A percentile compares a stretch with the other conserved stretches of the same genome.
Conservation (phyloP, 2,888 invertebrate genomes). For the Rhagonycha fulva region DNA sequence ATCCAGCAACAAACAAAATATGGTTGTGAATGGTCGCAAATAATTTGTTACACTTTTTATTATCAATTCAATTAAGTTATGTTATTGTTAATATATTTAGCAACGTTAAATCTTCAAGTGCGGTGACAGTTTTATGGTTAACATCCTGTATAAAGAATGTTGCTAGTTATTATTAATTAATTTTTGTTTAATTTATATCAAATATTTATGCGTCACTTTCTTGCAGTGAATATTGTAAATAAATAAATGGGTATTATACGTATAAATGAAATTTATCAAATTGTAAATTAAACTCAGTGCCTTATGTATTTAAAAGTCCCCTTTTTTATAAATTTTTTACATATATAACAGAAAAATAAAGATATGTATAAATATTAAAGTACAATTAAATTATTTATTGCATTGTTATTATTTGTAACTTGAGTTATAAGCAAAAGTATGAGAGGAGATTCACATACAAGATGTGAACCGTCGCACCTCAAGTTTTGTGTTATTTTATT, state of each 20-base stretch:
- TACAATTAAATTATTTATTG: conserved; percentile 7
- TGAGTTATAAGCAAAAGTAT: neutral
- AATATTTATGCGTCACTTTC: neutral
- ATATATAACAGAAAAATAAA: conserved; percentile 19
- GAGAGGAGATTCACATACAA: neutral
- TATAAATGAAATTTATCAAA: neutral
- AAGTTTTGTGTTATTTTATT: neutral
- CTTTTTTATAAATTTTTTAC: conserved; percentile 11
- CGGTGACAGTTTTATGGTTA: neutral
- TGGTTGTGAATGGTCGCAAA: conserved; percentile 6
- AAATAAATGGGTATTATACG: conserved; percentile 1
- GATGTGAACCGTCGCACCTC: neutral
- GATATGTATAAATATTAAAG: conserved; percentile 13
- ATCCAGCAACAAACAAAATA: conserved; percentile 41
- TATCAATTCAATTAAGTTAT: neutral
- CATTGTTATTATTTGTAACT: neutral
- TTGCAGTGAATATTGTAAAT: neutral
- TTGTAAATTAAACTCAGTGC: conserved; percentile 20
- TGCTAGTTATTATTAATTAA: neutral
- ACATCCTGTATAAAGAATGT: neutral
- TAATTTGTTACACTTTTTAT: neutral
- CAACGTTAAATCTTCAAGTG: neutral
- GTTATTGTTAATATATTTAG: conserved; percentile 1
- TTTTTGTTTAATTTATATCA: neutral
- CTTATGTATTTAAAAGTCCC: conserved; percentile 13